Evolutionary conservation across 1,140 invertebrate species (phyloP), one percentile per base, ranked within the genome.

Genomic region (Nasonia vitripennis): DNA sequence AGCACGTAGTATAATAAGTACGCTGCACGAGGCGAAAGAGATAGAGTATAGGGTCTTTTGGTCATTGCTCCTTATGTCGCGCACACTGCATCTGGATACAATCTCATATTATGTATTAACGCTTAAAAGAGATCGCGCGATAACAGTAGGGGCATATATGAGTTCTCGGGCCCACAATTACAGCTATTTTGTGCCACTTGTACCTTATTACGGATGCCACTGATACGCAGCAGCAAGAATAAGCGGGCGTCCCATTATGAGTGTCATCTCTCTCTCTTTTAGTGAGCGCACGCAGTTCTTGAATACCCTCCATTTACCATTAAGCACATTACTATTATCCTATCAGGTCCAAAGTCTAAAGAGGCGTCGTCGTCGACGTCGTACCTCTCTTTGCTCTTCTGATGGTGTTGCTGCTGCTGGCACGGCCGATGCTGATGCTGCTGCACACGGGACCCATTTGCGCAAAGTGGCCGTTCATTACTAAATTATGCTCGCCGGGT

Each of bases 291-390:
- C 80, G 67, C n/a, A 31, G 62, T 90, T 92, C 91, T 92, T 93
- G 91, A 93, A 93, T 93, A 90, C 91, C 67, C 91, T 91, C 92
- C 92, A 93, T 93, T 93, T 92, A 93, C 92, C 92, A 93, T 93
- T 93, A 93, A 92, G 92, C 92, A 93, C 92, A 93, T 93, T 93
- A 93, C 93, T 91, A 93, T 93, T 93, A 93, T 93, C 93, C 93
- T 93, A 93, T 93, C 92, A 93, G 88, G 89, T 90, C 85, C 87
- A 86, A 78, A 88, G 86, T 87, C 90, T 87, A 90, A 90, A 91
- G 91, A 91, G 89, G 89, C 91, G 91, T 91, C 90, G 91, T 92
- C 90, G 55, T 62, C 55, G 55, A 1, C 41, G 41, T 45, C 41
- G 41, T 62, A 62, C 89, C 31, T 34, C 71, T 34, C 71, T 27